Conservation (phyloP, 2,113 vertebrate species). For the Ariopsis seemanni region DNA sequence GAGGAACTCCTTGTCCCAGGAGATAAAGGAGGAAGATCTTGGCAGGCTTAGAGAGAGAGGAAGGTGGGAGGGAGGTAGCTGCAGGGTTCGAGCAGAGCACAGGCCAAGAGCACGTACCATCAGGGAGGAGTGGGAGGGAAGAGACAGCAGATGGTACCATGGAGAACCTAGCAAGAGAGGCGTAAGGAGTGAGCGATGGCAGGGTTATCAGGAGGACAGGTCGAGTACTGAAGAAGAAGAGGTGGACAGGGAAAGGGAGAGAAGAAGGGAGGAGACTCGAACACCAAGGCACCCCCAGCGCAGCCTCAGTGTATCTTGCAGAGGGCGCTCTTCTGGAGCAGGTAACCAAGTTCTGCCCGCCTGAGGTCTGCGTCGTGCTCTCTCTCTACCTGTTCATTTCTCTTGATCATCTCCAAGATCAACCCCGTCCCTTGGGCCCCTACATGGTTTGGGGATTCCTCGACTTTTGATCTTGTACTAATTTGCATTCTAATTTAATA, state of each 20-base stretch:
- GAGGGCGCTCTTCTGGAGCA: slow-evolving; percentile 59
- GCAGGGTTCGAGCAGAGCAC: not conserved
- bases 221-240: slow-evolving; percentile 63
- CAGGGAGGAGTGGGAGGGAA: slow-evolving; percentile 33
- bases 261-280: slow-evolving; percentile 52
- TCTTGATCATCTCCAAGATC: slow-evolving; percentile 36
- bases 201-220: slow-evolving; percentile 45
- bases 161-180: slow-evolving; percentile 46
- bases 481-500: not conserved
- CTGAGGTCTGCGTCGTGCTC: slow-evolving; percentile 10
- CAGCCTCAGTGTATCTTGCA: slow-evolving; percentile 64
- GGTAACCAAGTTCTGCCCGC: slow-evolving; percentile 65
- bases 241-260: slow-evolving; percentile 48
- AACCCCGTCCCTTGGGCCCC: not conserved
- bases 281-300: slow-evolving; percentile 48
- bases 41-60: slow-evolving; percentile 36
- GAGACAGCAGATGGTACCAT: not conserved
- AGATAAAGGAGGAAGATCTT: slow-evolving; percentile 42
- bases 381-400: slow-evolving; percentile 20
- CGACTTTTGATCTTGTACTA: not conserved
- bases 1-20: not conserved
- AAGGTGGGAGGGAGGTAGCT: slow-evolving; percentile 40
- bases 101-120: not conserved
- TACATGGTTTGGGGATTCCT: slow-evolving; percentile 2
- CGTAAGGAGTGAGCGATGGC: slow-evolving; percentile 50